phyloP scores from a whole-genome alignment of 1,140 invertebrate species.

The Zeugodacus cucurbitae region DNA sequence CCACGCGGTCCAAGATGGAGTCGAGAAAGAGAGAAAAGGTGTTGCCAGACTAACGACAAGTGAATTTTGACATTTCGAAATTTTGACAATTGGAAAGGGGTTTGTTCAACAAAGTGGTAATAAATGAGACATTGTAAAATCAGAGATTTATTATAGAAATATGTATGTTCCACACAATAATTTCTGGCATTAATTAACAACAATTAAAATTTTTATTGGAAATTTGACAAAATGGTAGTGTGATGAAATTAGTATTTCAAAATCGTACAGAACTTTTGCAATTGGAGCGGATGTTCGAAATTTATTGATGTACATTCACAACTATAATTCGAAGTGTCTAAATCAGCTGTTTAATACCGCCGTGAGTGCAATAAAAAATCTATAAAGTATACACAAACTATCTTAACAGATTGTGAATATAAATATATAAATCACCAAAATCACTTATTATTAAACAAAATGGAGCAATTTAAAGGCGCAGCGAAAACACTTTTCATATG shows the following conservation, averaged over 20 bases:
- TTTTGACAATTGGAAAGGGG: neutral
- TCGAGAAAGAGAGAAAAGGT: constrained; percentile 58
- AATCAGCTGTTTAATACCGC: neutral
- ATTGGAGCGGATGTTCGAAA: neutral
- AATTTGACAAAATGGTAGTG: too few relatives aligned
- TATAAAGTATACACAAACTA: neutral
- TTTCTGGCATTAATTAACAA: too few relatives aligned
- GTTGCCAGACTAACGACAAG: constrained; percentile 45
- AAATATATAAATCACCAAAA: neutral
- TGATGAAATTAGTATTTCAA: too few relatives aligned
- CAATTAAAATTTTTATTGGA: too few relatives aligned
- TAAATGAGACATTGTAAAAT: too few relatives aligned
- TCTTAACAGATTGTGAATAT: neutral
- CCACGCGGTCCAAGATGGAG: constrained; percentile 57
- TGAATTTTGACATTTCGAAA: constrained; percentile 39
- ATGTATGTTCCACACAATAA: too few relatives aligned
- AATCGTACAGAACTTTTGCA: neutral
- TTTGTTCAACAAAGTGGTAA: neutral
- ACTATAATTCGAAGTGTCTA: neutral
- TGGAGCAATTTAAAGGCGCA: constrained; percentile 60
- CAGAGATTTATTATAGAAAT: too few relatives aligned
- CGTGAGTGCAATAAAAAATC: neutral
- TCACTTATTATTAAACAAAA: constrained; percentile 18
- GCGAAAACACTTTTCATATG: constrained; percentile 59
- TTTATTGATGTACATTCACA: too few relatives aligned